phyloP scores from a whole-genome alignment of 2,888 invertebrate genomes.

The Uloborus plumipes region DNA sequence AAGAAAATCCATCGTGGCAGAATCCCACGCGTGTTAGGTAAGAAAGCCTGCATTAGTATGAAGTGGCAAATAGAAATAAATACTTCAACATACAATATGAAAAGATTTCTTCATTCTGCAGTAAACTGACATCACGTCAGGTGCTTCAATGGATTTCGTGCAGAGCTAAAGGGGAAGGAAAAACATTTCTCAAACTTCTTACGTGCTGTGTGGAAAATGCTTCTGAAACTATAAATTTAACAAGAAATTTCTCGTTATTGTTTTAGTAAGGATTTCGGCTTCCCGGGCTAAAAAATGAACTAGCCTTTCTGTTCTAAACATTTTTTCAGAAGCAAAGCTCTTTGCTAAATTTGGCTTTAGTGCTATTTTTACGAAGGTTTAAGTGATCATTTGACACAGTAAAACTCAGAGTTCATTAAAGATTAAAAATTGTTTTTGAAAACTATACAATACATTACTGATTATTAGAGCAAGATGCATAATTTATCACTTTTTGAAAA shows the following conservation, averaged over 20 bases:
- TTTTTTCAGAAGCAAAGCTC: background rate
- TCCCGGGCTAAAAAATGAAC: constrained; percentile 9
- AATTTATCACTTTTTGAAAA: too few relatives aligned
- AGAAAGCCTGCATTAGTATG: constrained; percentile 34
- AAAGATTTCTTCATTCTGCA: constrained; percentile 30
- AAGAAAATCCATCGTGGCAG: constrained; percentile 21
- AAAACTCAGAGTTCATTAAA: too few relatives aligned
- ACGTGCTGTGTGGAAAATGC: constrained; percentile 31
- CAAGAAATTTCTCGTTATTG: constrained; percentile 16
- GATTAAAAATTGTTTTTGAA: too few relatives aligned
- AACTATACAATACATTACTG: too few relatives aligned
- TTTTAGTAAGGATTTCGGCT: background rate
- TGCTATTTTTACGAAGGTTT: background rate
- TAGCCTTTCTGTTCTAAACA: constrained; percentile 12
- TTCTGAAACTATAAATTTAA: constrained; percentile 22
- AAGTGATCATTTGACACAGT: too few relatives aligned
- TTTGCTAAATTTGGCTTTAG: background rate
- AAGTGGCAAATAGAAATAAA: constrained; percentile 56
- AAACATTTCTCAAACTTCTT: constrained; percentile 22
- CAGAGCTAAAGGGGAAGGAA: background rate
- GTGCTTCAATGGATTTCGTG: constrained; percentile 7
- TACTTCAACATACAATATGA: constrained; percentile 36
- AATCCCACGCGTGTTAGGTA: constrained; percentile 37
- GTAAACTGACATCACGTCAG: constrained; percentile 39
- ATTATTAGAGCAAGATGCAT: too few relatives aligned